Conservation (phyloP, 2,888 invertebrate genomes). For the Macropis europaea region DNA sequence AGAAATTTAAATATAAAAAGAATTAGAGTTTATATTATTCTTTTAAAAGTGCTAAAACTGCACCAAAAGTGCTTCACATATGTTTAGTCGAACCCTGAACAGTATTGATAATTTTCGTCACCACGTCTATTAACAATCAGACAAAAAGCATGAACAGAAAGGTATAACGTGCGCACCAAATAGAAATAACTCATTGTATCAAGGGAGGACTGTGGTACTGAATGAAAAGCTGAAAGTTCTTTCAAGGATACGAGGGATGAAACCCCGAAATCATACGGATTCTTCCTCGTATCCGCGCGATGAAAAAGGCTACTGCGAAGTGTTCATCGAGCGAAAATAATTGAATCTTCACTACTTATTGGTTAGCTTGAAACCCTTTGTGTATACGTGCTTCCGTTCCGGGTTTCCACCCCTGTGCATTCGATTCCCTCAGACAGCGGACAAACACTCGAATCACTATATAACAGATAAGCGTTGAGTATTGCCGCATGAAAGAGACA, state of each 20-base stretch:
- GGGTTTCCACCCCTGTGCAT: slow-evolving; percentile 4
- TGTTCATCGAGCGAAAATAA: slow-evolving; percentile 52
- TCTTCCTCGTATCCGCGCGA: slow-evolving; percentile 13
- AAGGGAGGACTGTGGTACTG: slow-evolving; percentile 12
- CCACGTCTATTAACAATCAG: too few relatives aligned
- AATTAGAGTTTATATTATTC: too few relatives aligned
- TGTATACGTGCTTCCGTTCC: slow-evolving; percentile 17
- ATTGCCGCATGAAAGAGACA: slow-evolving; percentile 15
- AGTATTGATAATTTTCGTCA: too few relatives aligned
- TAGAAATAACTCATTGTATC: slow-evolving; percentile 27
- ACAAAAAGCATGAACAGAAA: not conserved
- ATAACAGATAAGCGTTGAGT: slow-evolving; percentile 22
- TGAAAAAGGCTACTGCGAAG: slow-evolving; percentile 36
- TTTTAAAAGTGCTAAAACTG: too few relatives aligned
- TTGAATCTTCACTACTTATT: slow-evolving; percentile 50
- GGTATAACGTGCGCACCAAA: slow-evolving; percentile 16
- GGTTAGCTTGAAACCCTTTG: slow-evolving; percentile 40
- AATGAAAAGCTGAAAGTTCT: slow-evolving; percentile 28
- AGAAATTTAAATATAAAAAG: too few relatives aligned
- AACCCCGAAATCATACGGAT: slow-evolving; percentile 40
- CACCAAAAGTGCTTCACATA: too few relatives aligned
- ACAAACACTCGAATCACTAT: slow-evolving; percentile 40
- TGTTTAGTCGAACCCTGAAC: too few relatives aligned
- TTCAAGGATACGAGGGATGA: slow-evolving; percentile 23
- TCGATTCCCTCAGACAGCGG: slow-evolving; percentile 20